These are phyloP conservation scores for Coelopa pilipes DNA, from an alignment of 2,888 invertebrate species.

Conservation along the genomic window DNA sequence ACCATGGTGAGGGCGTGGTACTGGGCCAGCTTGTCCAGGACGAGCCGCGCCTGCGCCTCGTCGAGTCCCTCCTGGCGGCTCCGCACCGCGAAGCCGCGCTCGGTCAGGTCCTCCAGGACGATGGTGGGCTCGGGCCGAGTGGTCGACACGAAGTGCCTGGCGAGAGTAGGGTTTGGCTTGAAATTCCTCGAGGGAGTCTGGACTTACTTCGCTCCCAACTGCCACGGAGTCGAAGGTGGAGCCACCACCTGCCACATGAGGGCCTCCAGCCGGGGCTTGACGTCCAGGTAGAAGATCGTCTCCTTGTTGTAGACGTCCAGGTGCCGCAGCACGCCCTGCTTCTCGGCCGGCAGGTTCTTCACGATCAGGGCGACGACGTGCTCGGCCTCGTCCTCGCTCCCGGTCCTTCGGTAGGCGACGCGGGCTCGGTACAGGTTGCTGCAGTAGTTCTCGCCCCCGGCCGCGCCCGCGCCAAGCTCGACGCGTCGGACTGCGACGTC, in stretches of 20 bases:
- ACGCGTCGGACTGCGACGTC: constrained; percentile 54
- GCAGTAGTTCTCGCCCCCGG: constrained; percentile 64
- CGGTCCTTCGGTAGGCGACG: constrained; percentile 52
- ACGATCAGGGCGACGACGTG: constrained; percentile 52
- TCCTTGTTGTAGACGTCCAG: constrained; percentile 67
- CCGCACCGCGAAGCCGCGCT: constrained; percentile 68
- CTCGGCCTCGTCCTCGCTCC: constrained; percentile 15
- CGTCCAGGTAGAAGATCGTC: constrained; percentile 64
- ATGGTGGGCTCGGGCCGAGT: constrained; percentile 61
- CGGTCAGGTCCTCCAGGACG: constrained; percentile 65
- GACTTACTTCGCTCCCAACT: constrained; percentile 57
- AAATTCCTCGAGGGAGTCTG: neutral
- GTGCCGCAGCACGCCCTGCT: constrained; percentile 65
- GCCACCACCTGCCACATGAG: constrained; percentile 58
- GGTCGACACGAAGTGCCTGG: constrained; percentile 59
- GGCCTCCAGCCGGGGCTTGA: constrained; percentile 66
- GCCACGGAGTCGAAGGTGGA: constrained; percentile 49
- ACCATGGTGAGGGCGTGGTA: constrained; percentile 71
- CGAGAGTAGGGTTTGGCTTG: no score
- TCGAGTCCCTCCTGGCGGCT: constrained; percentile 70
- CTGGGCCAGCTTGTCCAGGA: constrained; percentile 69
- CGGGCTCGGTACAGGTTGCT: constrained; percentile 61
- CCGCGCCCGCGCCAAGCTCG: constrained; percentile 51
- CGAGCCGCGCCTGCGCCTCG: constrained; percentile 67
- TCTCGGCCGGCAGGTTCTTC: constrained; percentile 62